phyloP scores from a whole-genome alignment of 2,888 invertebrate genomes.

The Epinotia brunnichana region DNA sequence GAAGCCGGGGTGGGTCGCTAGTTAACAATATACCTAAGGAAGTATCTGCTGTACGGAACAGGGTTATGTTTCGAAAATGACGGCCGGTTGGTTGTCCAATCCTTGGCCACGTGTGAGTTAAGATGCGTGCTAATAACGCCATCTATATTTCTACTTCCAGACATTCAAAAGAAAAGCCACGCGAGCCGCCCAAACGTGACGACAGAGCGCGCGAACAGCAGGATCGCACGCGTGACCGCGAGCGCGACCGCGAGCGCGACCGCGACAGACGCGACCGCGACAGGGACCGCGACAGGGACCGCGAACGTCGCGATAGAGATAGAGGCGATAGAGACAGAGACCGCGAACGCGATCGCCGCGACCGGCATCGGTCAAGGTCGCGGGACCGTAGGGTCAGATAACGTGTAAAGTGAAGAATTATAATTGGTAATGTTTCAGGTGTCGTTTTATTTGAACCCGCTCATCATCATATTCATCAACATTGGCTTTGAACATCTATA shows the following conservation, averaged over 20 bases:
- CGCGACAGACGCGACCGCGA: constrained; percentile 57
- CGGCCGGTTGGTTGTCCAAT: too few relatives aligned
- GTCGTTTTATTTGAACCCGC: constrained; percentile 38
- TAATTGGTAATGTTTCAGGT: constrained; percentile 64
- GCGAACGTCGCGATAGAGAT: constrained; percentile 52
- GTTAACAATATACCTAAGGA: too few relatives aligned
- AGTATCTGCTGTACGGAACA: too few relatives aligned
- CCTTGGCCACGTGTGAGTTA: too few relatives aligned
- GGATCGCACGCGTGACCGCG: constrained; percentile 63
- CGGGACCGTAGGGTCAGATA: constrained; percentile 77
- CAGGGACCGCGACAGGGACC: constrained; percentile 52
- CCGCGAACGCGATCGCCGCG: constrained; percentile 52
- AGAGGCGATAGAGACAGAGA: constrained; percentile 54
- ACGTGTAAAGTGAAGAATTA: constrained; percentile 58
- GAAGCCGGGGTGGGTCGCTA: too few relatives aligned
- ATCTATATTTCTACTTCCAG: constrained; percentile 62
- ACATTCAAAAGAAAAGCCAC: constrained; percentile 71
- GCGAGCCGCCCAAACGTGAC: constrained; percentile 63
- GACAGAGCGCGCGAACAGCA: constrained; percentile 61
- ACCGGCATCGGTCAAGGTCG: constrained; percentile 68
- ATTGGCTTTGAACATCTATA: too few relatives aligned
- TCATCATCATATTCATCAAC: too few relatives aligned
- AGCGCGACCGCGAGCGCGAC: constrained; percentile 56
- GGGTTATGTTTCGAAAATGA: too few relatives aligned
- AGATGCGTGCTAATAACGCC: constrained; percentile 5